Base-by-base conservation (phyloP, 2,797 vertebrate species). In the Acanthurus tractus region DNA sequence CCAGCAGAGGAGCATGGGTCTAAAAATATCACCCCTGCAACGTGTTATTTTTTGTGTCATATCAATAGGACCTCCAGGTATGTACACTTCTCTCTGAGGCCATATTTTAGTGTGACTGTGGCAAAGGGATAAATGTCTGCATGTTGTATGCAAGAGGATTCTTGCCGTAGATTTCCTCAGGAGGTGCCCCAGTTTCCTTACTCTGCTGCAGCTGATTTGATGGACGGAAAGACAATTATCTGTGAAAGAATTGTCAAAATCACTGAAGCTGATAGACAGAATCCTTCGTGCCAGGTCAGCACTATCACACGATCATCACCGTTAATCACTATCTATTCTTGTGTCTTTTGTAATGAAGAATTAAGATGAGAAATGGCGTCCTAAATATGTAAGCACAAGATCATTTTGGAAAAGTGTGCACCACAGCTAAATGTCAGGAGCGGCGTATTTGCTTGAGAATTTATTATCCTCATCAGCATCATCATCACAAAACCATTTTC, bases 1-100 rank as follows among this genome's bases (percentile, higher is more conserved):
- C 72, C 75, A 69, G 85, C 79, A 68, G 74, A 88, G 78, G 80
- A 78, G 76, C 83, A 72, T 46, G 9, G 72, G 36, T 85, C 90
- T 93, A 94, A 94, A 94, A 92, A 93, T 93, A 94, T 89, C 84
- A 77, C 66, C 78, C 48, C 64, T 45, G 65, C 82, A 74, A 78
- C 76, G 81, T 86, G 81, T 89, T 84, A 83, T 88, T 89, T 85
- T 79, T 74, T 88, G 42, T 89, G 83, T 87, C 84, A 87, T 68
- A 78, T 88, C 83, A 94, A 85, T 88, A 83, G 86, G 93, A 93
- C 89, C 92, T 94, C 90, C 88, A 92, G 88, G 88, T 92, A 86
- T 81, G 83, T 91, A 57, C 85, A 89, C 91, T 91, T 87, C 82
- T 87, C 79, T 89, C 85, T 58, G 49, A 86, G 86, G 74, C 83